phyloP scores from a whole-genome alignment of 2,113 vertebrate species.

The Fukomys damarensis region DNA sequence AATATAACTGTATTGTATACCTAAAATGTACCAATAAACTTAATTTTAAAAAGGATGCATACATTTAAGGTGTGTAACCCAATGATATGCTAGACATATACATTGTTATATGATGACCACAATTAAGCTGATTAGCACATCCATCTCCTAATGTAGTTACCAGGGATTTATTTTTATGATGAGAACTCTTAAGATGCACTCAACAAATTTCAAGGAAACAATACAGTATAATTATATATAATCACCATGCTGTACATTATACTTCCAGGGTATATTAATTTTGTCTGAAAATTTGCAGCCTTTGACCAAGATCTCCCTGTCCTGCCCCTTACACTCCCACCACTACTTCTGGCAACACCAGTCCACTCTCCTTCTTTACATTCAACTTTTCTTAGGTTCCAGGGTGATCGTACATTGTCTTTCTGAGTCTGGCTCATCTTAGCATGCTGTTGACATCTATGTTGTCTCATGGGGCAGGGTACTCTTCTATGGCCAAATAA shows the following conservation, averaged over 20 bases:
- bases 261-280: no score
- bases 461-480: not conserved
- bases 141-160: not conserved
- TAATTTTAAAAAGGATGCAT: not conserved
- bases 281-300: not conserved
- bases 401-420: not conserved
- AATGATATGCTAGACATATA: not conserved
- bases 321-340: not conserved
- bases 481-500: not conserved
- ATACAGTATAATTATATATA: not conserved
- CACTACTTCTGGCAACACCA: not conserved
- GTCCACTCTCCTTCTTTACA: not conserved
- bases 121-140: not conserved
- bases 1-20: no score
- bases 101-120: not conserved
- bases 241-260: not conserved
- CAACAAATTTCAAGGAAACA: not conserved
- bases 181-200: not conserved
- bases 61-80: not conserved
- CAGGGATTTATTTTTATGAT: not conserved
- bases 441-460: not conserved
- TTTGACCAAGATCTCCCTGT: not conserved
- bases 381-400: not conserved
- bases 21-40: no score
- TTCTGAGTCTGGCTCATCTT: not conserved